Evolutionary conservation across 2,888 invertebrate genomes (phyloP).

Genomic region (Parthenolecanium corni): DNA sequence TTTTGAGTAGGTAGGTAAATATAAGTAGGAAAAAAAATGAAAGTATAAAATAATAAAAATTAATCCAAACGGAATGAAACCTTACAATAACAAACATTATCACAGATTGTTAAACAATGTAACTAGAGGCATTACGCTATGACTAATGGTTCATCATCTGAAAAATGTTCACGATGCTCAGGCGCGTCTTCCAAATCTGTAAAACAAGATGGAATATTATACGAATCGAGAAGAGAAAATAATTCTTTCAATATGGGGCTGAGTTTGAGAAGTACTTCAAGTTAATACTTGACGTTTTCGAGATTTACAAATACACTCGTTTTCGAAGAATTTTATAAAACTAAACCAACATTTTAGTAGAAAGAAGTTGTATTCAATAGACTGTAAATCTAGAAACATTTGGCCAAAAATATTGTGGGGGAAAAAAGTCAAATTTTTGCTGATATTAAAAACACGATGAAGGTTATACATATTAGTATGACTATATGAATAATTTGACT

Average conservation of each 20-base stretch:
- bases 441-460: too few relatives aligned
- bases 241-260: not conserved
- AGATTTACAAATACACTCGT: not conserved
- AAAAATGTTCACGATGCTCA: slow-evolving; percentile 70
- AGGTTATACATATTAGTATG: too few relatives aligned
- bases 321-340: too few relatives aligned
- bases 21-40: slow-evolving; percentile 2
- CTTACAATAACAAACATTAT: slow-evolving; percentile 24
- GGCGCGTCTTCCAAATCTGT: slow-evolving; percentile 75
- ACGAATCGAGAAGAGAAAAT: slow-evolving; percentile 12
- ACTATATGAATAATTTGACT: too few relatives aligned
- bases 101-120: slow-evolving; percentile 10
- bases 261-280: too few relatives aligned
- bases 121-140: slow-evolving; percentile 53
- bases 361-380: too few relatives aligned
- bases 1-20: slow-evolving; percentile 5
- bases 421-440: too few relatives aligned
- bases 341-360: too few relatives aligned
- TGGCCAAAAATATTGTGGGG: too few relatives aligned
- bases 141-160: slow-evolving; percentile 87
- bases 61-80: slow-evolving; percentile 12
- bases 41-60: not conserved
- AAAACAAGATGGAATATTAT: too few relatives aligned
- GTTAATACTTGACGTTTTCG: too few relatives aligned
- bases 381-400: too few relatives aligned